A percentile compares a stretch with the other conserved stretches of the same genome.
Evolutionary conservation across 2,888 invertebrate species (phyloP).

Genomic region (Watsonalla cultraria): DNA sequence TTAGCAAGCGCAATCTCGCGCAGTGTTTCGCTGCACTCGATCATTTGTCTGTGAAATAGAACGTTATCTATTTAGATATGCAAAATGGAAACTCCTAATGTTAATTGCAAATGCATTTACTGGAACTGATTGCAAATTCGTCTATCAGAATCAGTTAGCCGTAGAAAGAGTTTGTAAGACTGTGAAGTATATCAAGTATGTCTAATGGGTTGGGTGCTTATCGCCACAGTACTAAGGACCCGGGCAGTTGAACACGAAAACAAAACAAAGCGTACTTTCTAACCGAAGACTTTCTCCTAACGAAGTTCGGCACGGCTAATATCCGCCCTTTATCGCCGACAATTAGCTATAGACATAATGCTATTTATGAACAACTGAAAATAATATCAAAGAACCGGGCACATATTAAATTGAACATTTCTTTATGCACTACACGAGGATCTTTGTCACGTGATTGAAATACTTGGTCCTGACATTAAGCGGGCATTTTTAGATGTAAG

Average conservation of each 20-base stretch:
- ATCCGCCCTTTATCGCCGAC: conserved; percentile 51
- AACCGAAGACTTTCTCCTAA: conserved; percentile 61
- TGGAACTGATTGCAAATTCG: conserved; percentile 35
- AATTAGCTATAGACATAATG: conserved; percentile 39
- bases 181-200: conserved; percentile 26
- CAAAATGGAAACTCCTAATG: conserved; percentile 51
- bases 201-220: conserved; percentile 33
- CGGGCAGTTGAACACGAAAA: conserved; percentile 47
- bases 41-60: conserved; percentile 41
- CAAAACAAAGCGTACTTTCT: conserved; percentile 65
- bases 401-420: conserved; percentile 12
- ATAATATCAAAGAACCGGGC: conserved; percentile 17
- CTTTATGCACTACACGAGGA: conserved; percentile 9
- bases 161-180: conserved; percentile 8
- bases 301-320: conserved; percentile 51
- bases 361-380: conserved; percentile 30
- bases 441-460: neutral
- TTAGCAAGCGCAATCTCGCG: conserved; percentile 34
- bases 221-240: conserved; percentile 38
- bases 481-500: too few relatives aligned
- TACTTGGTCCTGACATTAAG: neutral
- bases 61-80: conserved; percentile 49
- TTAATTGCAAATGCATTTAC: conserved; percentile 50
- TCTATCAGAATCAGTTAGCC: conserved; percentile 17
- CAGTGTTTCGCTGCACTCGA: conserved; percentile 33